phyloP scores from a whole-genome alignment of 2,888 invertebrate species.

The Agrypnus murinus region DNA sequence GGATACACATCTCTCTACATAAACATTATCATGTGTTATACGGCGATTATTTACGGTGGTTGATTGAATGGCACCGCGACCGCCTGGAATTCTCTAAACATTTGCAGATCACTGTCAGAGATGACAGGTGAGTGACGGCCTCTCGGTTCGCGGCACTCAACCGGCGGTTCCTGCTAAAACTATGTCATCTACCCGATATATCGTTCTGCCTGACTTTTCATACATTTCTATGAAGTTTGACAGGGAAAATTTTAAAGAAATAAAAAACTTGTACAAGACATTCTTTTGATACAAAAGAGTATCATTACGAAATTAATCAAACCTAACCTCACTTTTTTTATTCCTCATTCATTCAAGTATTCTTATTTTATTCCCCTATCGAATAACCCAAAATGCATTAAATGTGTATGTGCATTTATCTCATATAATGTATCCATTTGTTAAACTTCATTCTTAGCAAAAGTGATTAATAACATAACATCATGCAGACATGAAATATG shows the following conservation, averaged over 20 bases:
- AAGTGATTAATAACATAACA: no score
- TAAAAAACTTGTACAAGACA: no score
- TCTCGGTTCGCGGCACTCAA: slow-evolving; percentile 56
- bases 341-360: no score
- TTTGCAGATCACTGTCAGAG: slow-evolving; percentile 61
- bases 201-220: slow-evolving; percentile 11
- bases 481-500: background rate
- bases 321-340: no score
- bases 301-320: no score
- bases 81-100: slow-evolving; percentile 60
- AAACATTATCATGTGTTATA: slow-evolving; percentile 52
- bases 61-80: slow-evolving; percentile 58
- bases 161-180: slow-evolving; percentile 53
- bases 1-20: slow-evolving; percentile 47
- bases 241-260: slow-evolving; percentile 6
- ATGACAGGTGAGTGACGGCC: slow-evolving; percentile 61
- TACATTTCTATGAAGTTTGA: slow-evolving; percentile 21
- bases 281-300: no score
- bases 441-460: no score
- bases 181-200: slow-evolving; percentile 35
- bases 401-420: no score
- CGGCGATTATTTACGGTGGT: slow-evolving; percentile 57
- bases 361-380: no score
- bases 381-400: no score
- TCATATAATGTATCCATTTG: no score